Conservation (phyloP, 2,797 vertebrate genomes). For the Crotalus adamanteus region DNA sequence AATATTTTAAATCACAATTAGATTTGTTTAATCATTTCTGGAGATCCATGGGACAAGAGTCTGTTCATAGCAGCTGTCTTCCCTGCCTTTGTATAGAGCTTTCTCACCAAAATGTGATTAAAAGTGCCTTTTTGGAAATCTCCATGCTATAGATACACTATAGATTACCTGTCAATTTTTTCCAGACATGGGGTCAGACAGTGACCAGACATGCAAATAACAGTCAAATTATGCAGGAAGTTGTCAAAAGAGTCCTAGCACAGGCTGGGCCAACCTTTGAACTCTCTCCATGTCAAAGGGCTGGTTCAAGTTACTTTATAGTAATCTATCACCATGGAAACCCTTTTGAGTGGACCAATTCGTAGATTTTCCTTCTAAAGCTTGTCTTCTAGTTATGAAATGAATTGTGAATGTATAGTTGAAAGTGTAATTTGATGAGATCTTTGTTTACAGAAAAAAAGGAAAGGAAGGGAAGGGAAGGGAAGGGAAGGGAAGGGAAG, state of each 20-base stretch:
- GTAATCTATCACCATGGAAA: conserved; percentile 71
- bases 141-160: conserved; percentile 60
- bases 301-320: conserved; percentile 83
- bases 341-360: conserved; percentile 66
- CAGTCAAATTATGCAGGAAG: conserved; percentile 82
- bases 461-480: neutral
- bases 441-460: conserved; percentile 48
- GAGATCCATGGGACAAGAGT: conserved; percentile 1
- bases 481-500: neutral
- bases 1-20: neutral
- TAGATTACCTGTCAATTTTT: conserved; percentile 66
- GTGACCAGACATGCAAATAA: conserved; percentile 79
- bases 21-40: conserved; percentile 43
- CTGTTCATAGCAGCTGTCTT: conserved; percentile 34
- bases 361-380: conserved; percentile 62
- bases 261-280: conserved; percentile 75
- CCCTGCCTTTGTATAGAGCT: conserved; percentile 27
- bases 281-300: conserved; percentile 76
- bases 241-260: conserved; percentile 79
- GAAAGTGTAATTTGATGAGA: conserved; percentile 57
- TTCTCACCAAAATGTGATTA: conserved; percentile 66
- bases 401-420: conserved; percentile 61
- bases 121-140: conserved; percentile 54
- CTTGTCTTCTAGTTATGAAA: conserved; percentile 62
- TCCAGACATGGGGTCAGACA: conserved; percentile 80